Conservation (phyloP, 2,113 vertebrate species). For the Puntigrus tetrazona region DNA sequence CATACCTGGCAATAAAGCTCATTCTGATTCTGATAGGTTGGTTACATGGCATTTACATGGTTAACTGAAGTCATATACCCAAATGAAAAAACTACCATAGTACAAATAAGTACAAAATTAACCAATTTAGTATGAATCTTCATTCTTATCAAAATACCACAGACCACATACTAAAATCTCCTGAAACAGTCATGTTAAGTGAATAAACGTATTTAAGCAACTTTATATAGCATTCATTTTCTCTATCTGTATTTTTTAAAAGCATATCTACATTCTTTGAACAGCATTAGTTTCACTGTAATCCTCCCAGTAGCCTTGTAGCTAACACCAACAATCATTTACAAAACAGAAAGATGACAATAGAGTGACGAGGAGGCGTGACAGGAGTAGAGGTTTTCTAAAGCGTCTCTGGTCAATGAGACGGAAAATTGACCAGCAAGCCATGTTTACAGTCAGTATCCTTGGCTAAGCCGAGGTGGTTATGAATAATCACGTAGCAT, state of each 20-base stretch:
- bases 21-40: too few species aligned
- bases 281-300: background rate
- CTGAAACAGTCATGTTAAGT: background rate
- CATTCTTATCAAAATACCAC: background rate
- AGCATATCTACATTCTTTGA: background rate
- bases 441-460: background rate
- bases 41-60: background rate
- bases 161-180: background rate
- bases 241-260: background rate
- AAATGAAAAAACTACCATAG: background rate
- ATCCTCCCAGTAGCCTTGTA: background rate
- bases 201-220: background rate
- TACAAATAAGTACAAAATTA: background rate
- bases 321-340: background rate
- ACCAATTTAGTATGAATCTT: background rate
- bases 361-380: background rate
- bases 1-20: too few species aligned
- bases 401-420: background rate
- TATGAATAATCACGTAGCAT: slow-evolving; percentile 15
- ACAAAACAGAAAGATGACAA: background rate
- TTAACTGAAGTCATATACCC: background rate
- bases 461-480: background rate
- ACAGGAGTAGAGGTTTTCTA: background rate
- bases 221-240: background rate
- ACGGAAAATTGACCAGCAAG: background rate